Evolutionary conservation across 30 jellyfish, hydroid and myxozoan species (phyloP).

Genomic region (Rhopilema esculentum): DNA sequence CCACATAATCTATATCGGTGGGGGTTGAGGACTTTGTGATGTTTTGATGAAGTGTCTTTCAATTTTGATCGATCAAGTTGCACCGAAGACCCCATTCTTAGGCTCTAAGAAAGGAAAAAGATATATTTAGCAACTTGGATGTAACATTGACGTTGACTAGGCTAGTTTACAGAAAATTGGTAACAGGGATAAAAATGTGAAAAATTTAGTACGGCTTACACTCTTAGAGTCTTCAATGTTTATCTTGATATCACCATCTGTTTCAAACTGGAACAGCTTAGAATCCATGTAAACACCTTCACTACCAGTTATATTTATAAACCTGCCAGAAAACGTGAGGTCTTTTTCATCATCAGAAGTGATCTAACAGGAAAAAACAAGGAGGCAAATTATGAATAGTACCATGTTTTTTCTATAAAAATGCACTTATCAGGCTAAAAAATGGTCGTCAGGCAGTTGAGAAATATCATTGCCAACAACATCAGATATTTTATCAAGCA

Average conservation of each 20-base stretch:
- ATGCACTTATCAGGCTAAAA: neutral
- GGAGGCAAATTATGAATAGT: neutral
- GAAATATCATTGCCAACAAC: no score
- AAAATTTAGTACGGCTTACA: conserved; percentile 28
- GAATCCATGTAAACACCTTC: conserved; percentile 88
- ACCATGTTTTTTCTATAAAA: neutral
- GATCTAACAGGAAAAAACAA: conserved; percentile 11
- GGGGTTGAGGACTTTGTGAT: conserved; percentile 33
- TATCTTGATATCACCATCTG: conserved; percentile 63
- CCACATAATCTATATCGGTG: conserved; percentile 76
- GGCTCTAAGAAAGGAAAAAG: conserved; percentile 1
- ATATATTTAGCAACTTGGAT: neutral
- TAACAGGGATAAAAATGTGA: no score
- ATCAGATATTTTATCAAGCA: no score
- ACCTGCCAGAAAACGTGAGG: conserved; percentile 48
- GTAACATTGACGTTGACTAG: no score
- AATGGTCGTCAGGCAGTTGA: no score
- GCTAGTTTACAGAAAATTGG: no score
- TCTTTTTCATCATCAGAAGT: conserved; percentile 63
- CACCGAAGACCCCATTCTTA: conserved; percentile 29
- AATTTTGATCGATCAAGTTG: conserved; percentile 45
- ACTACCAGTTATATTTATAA: conserved; percentile 73
- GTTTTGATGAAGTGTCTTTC: conserved; percentile 41
- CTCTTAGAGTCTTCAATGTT: conserved; percentile 60
- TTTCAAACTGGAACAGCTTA: conserved; percentile 39